Evolutionary conservation across 2,113 vertebrate genomes (phyloP).

Genomic region (Cacatua alba): DNA sequence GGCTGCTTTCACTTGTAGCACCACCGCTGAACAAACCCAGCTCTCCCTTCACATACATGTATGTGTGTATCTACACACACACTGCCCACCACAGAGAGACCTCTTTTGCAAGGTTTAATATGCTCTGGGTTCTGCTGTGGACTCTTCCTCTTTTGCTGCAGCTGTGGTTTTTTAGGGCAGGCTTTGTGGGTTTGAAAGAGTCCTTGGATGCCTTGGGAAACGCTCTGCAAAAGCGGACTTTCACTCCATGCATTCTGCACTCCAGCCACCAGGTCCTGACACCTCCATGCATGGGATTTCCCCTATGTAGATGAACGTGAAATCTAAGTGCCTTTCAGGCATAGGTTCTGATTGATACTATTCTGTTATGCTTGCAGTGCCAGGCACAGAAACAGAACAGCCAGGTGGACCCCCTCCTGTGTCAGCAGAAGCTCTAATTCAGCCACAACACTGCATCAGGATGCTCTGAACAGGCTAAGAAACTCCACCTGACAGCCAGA

Average conservation of each 20-base stretch:
- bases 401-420: background rate
- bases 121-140: slow-evolving; percentile 22
- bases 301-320: background rate
- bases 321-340: background rate
- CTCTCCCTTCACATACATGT: background rate
- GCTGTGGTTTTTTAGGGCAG: slow-evolving; percentile 66
- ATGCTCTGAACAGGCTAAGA: background rate
- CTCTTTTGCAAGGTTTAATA: slow-evolving; percentile 50
- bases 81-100: background rate
- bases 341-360: background rate
- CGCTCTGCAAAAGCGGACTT: slow-evolving; percentile 35
- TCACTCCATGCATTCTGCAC: slow-evolving; percentile 13
- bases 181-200: slow-evolving; percentile 63
- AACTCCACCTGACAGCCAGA: background rate
- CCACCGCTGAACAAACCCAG: background rate
- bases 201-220: slow-evolving; percentile 70
- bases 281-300: slow-evolving; percentile 33
- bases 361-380: background rate
- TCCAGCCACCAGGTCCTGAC: slow-evolving; percentile 56
- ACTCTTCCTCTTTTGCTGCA: slow-evolving; percentile 67
- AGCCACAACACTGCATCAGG: background rate
- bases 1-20: background rate
- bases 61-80: background rate
- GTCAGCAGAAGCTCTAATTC: background rate
- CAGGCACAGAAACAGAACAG: background rate